These are phyloP conservation scores for Meteorus colon DNA, from an alignment of 2,888 invertebrate species.

Conservation along the genomic window DNA sequence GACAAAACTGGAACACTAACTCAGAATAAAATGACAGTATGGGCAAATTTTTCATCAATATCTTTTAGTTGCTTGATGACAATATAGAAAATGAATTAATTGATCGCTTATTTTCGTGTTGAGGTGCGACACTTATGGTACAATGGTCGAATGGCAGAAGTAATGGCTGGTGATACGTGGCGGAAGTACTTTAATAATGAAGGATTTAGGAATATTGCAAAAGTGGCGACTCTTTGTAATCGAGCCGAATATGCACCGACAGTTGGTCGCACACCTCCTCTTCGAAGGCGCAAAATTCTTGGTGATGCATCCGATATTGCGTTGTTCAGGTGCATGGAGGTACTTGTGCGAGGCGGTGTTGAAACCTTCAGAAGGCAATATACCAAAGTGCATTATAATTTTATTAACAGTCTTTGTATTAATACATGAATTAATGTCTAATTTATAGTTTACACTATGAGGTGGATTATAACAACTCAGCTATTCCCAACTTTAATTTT, in stretches of 20 bases:
- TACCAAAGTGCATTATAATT: constrained; percentile 73
- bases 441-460: neutral
- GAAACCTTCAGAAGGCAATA: constrained; percentile 74
- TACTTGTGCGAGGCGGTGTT: constrained; percentile 75
- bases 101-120: constrained; percentile 61
- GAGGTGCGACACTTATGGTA: constrained; percentile 79
- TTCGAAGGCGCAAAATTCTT: constrained; percentile 76
- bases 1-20: constrained; percentile 87
- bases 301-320: constrained; percentile 85
- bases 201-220: constrained; percentile 57
- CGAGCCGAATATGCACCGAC: constrained; percentile 79
- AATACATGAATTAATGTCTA: neutral
- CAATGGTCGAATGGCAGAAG: constrained; percentile 73
- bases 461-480: too few species aligned
- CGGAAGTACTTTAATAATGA: constrained; percentile 75
- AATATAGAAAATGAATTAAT: neutral
- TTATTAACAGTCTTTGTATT: neutral
- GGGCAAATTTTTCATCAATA: constrained; percentile 58
- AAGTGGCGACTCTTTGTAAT: constrained; percentile 80
- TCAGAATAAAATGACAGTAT: constrained; percentile 82
- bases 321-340: constrained; percentile 80
- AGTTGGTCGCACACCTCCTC: constrained; percentile 63
- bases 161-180: constrained; percentile 79
- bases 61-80: constrained; percentile 69
- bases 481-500: too few species aligned